Evolutionary conservation across 2,888 invertebrate genomes (phyloP), one percentile per base, ranked within the genome.

Genomic region (Drosophila fungiperda): DNA sequence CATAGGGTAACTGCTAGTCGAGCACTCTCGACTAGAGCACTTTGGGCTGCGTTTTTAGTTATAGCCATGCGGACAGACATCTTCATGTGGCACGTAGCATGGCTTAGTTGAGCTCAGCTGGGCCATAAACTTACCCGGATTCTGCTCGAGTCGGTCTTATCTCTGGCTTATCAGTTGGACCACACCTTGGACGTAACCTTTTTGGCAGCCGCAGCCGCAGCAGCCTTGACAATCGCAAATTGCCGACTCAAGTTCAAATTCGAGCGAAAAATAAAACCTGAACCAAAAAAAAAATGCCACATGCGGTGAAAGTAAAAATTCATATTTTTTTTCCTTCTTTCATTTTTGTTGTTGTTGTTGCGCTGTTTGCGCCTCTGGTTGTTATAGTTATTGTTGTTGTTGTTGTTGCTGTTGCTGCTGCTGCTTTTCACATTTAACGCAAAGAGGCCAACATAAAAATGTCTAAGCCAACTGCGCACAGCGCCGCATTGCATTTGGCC

Each of bases 271-370:
- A 68, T n/a, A 17, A 88, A 69, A 89, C 84, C 77, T 82, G 88
- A 76, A 79, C 63, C 8, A 45, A 45, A 45, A 42, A 17, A 35
- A 66, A 65, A 80, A 71, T 80, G 66, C 87, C 90, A 76, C 92
- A 85, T 91, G 92, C 78, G 91, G 92, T 91, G 91, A 91, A 91
- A 91, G 91, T 91, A 88, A 91, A 91, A 88, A 91, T 90, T 90
- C 90, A 91, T 91, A 89, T 88, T 85, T 91, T 90, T 78, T 76
- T 75, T 80, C 36, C 45, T 38, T 26, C 33, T 26, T 54, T 53
- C 8, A 23, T 64, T 49, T 29, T 57, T 67, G 33, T 45, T 66
- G 42, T 6, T 54, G 50, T 11, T 57, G 54, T 38, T 55, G 57
- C 57, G 57, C 40, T 17, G 53, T 50, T 38, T 55, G 57, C 57